Percentiles rank a stretch among this genome's conserved stretches.
These are phyloP conservation scores for Dunckerocampus dactyliophorus DNA, from an alignment of 2,113 vertebrate genomes.

Conservation along the genomic window DNA sequence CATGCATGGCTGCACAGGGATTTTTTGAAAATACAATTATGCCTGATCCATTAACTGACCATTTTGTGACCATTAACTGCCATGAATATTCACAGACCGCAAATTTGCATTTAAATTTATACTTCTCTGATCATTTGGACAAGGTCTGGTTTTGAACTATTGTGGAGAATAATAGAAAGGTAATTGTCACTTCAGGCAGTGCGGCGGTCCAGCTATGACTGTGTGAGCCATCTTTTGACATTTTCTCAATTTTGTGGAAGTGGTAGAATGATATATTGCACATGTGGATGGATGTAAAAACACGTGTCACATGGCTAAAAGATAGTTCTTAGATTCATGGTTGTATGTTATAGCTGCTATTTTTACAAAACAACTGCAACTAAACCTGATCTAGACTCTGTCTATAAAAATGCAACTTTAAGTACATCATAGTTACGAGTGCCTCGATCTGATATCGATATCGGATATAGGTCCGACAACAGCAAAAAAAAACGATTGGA, in stretches of 20 bases:
- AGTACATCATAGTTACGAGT: too few species aligned
- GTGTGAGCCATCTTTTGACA: not conserved
- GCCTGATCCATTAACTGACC: slow-evolving; percentile 26
- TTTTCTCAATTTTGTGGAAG: not conserved
- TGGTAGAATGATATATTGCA: not conserved
- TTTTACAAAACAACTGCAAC: too few species aligned
- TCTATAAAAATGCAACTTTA: too few species aligned
- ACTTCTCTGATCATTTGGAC: slow-evolving; percentile 13
- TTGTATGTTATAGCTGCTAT: too few species aligned
- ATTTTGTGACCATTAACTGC: slow-evolving; percentile 32
- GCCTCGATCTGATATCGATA: too few species aligned
- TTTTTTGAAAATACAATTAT: slow-evolving; percentile 16
- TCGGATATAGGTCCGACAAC: too few species aligned
- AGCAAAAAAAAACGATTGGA: too few species aligned
- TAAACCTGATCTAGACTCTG: too few species aligned
- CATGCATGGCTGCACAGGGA: slow-evolving; percentile 26
- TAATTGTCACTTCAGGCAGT: slow-evolving; percentile 8
- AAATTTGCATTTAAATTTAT: slow-evolving; percentile 25
- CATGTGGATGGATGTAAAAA: not conserved
- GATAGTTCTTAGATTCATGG: not conserved
- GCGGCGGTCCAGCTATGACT: not conserved
- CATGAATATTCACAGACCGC: slow-evolving; percentile 19
- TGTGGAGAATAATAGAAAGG: slow-evolving; percentile 6
- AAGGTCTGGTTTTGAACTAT: slow-evolving; percentile 14
- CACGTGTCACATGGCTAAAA: not conserved